Conservation (phyloP, 92 coral and sea anemone genomes). For the Scolanthus callimorphus region DNA sequence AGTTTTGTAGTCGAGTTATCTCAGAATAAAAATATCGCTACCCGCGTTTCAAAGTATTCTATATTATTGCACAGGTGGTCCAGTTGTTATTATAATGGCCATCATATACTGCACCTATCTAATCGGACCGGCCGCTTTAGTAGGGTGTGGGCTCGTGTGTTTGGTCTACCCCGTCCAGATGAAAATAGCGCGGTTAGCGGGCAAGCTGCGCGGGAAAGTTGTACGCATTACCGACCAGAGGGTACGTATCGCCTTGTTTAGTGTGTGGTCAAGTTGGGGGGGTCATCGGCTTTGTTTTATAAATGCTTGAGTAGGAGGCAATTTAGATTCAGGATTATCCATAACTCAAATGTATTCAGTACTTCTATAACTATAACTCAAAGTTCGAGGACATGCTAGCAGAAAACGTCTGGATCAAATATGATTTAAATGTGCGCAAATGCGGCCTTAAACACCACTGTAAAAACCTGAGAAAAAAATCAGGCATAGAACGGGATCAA, state of each 20-base stretch:
- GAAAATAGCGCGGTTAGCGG: constrained; percentile 65
- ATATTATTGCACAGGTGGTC: constrained; percentile 40
- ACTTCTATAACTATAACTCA: no score
- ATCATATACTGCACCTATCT: constrained; percentile 65
- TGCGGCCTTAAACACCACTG: no score
- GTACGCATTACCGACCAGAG: constrained; percentile 75
- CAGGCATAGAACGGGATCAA: no score
- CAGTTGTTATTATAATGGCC: constrained; percentile 42
- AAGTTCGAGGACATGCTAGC: no score
- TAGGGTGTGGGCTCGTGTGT: constrained; percentile 68
- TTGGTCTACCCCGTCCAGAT: constrained; percentile 70
- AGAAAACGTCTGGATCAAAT: no score
- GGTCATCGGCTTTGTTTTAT: not conserved
- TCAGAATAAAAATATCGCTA: no score
- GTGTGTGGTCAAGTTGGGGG: not conserved
- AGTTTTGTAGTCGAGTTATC: no score
- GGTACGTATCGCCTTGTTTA: constrained; percentile 26
- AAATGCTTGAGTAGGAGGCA: no score
- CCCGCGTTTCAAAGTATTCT: not conserved
- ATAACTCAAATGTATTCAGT: no score
- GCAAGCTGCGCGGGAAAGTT: constrained; percentile 75
- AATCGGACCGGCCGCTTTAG: constrained; percentile 70
- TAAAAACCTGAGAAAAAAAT: no score
- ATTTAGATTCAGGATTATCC: no score
- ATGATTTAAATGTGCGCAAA: no score